phyloP scores from a whole-genome alignment of 1,140 invertebrate genomes.

The Drosophila cardini region DNA sequence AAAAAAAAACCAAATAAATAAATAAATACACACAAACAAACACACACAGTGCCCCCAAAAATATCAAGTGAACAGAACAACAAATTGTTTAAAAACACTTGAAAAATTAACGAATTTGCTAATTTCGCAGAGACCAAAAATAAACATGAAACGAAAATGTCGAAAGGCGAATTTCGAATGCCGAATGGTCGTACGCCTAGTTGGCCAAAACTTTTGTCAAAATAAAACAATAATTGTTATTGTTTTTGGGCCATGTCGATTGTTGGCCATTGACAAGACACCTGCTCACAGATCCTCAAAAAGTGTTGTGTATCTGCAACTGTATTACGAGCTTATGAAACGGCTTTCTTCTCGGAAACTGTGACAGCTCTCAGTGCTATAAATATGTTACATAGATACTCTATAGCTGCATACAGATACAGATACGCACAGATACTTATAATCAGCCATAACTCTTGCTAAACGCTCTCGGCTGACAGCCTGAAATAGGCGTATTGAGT shows the following conservation, averaged over 20 bases:
- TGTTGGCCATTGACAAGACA: conserved; percentile 37
- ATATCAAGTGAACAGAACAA: conserved; percentile 4
- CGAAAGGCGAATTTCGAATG: neutral
- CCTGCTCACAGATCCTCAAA: conserved; percentile 31
- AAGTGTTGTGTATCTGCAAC: neutral
- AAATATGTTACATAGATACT: conserved; percentile 19
- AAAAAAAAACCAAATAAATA: neutral
- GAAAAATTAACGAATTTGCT: conserved; percentile 34
- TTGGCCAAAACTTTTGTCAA: conserved; percentile 9
- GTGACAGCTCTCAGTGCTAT: conserved; percentile 27
- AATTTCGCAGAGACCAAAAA: conserved; percentile 27
- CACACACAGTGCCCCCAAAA: conserved; percentile 7
- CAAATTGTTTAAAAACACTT: conserved; percentile 5
- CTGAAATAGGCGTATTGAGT: conserved; percentile 54
- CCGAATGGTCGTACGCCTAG: conserved; percentile 19
- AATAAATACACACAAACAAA: neutral
- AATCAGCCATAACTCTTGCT: conserved; percentile 51
- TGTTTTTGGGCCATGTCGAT: conserved; percentile 8
- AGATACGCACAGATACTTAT: conserved; percentile 32
- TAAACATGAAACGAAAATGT: conserved; percentile 10
- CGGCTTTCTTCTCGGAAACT: conserved; percentile 21
- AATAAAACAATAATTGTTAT: conserved; percentile 29
- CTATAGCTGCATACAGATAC: conserved; percentile 17
- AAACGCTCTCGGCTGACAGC: conserved; percentile 49
- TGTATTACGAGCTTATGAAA: neutral